phyloP scores from a whole-genome alignment of 2,888 invertebrate species.

The Lasius fuliginosus region DNA sequence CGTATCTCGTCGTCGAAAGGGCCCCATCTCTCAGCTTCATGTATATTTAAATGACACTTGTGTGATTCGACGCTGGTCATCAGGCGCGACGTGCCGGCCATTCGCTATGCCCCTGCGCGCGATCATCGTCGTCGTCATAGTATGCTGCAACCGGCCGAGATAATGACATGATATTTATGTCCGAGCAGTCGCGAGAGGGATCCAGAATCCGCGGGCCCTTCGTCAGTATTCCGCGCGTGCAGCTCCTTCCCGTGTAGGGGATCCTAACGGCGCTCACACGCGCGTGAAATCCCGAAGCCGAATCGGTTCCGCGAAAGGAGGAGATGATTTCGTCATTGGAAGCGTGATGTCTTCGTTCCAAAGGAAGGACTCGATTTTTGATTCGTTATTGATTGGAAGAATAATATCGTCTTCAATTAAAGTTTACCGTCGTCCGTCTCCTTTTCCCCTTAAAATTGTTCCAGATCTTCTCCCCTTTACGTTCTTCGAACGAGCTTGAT shows the following conservation, averaged over 20 bases:
- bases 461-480: not conserved
- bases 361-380: conserved; percentile 53
- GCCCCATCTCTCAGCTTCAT: conserved; percentile 69
- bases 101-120: conserved; percentile 12
- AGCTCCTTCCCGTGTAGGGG: conserved; percentile 59
- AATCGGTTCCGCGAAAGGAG: conserved; percentile 61
- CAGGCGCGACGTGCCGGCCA: conserved; percentile 59
- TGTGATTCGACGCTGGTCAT: conserved; percentile 58
- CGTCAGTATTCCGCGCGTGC: conserved; percentile 68
- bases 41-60: conserved; percentile 74
- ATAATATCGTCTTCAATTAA: not conserved
- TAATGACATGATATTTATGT: conserved; percentile 67
- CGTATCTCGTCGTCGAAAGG: conserved; percentile 15
- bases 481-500: not conserved
- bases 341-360: conserved; percentile 69
- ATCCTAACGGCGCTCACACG: conserved; percentile 61
- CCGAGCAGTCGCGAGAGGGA: conserved; percentile 47
- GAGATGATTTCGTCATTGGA: conserved; percentile 59
- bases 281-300: conserved; percentile 70
- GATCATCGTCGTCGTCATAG: not conserved
- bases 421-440: not conserved
- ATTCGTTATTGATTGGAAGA: conserved; percentile 39
- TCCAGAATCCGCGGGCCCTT: conserved; percentile 71
- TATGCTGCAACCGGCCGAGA: conserved; percentile 27
- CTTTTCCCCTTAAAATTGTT: not conserved